These are phyloP conservation scores for Hyles vespertilio DNA, from an alignment of 1,140 invertebrate species.

Conservation along the genomic window DNA sequence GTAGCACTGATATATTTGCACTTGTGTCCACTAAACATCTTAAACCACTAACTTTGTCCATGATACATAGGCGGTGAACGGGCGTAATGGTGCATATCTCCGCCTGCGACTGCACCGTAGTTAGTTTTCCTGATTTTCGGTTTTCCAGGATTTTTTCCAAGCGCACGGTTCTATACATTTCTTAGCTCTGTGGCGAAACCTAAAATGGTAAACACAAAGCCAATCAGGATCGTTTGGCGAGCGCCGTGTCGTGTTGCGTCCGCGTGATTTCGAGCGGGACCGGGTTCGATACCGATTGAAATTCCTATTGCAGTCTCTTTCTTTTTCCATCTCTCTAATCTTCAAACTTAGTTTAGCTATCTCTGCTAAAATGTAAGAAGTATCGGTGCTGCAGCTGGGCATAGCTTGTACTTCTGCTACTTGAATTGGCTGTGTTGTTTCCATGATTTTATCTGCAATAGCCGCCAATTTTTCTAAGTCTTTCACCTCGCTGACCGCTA, in stretches of 20 bases:
- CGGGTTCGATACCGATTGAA: too few species aligned
- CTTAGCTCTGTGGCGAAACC: conserved; percentile 5
- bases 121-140: conserved; percentile 15
- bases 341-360: neutral
- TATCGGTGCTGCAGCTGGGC: neutral
- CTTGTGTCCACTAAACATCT: conserved; percentile 41
- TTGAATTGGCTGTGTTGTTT: neutral
- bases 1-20: conserved; percentile 39
- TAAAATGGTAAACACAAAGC: conserved; percentile 14
- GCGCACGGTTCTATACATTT: conserved; percentile 10
- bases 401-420: neutral
- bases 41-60: conserved; percentile 16
- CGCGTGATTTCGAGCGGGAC: neutral
- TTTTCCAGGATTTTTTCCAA: conserved; percentile 3
- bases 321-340: neutral
- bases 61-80: conserved; percentile 26
- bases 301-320: too few species aligned
- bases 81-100: neutral
- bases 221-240: conserved; percentile 10
- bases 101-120: conserved; percentile 8
- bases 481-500: conserved; percentile 11
- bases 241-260: neutral
- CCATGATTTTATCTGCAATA: conserved; percentile 20
- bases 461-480: conserved; percentile 15
- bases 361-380: neutral